These are phyloP conservation scores for Apotomis capreana DNA, from an alignment of 2,888 invertebrate genomes.

Conservation along the genomic window DNA sequence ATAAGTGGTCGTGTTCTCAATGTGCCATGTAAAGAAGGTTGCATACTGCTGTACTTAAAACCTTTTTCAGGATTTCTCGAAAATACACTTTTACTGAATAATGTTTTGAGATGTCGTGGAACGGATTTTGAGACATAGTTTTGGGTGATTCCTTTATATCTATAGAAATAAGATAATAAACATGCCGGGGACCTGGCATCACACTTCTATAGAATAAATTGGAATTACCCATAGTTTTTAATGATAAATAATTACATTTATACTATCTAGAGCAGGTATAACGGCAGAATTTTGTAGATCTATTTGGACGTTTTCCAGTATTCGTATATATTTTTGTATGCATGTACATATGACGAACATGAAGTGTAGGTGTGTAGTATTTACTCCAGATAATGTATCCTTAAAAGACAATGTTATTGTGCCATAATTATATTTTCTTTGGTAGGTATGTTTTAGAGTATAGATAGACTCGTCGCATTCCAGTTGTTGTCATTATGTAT, in stretches of 20 bases:
- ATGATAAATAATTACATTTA: slow-evolving; percentile 4
- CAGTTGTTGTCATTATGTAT: slow-evolving; percentile 46
- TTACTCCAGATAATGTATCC: slow-evolving; percentile 18
- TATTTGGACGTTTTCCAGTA: slow-evolving; percentile 46
- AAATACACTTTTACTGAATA: slow-evolving; percentile 39
- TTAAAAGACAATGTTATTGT: slow-evolving; percentile 48
- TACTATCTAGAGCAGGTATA: neutral
- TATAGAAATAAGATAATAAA: neutral
- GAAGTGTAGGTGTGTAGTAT: slow-evolving; percentile 43
- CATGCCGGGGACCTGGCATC: neutral
- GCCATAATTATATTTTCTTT: slow-evolving; percentile 53
- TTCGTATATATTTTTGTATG: slow-evolving; percentile 69
- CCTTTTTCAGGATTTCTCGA: slow-evolving; percentile 56
- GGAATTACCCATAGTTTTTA: neutral
- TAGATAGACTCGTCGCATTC: slow-evolving; percentile 60
- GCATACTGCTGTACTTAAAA: slow-evolving; percentile 55
- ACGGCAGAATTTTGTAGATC: neutral
- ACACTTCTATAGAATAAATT: neutral
- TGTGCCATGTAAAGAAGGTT: slow-evolving; percentile 61
- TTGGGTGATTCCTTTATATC: neutral
- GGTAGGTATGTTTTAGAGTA: slow-evolving; percentile 43
- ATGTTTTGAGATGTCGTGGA: slow-evolving; percentile 46
- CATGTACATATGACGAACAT: slow-evolving; percentile 54
- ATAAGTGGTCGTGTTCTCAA: slow-evolving; percentile 68
- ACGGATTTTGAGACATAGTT: slow-evolving; percentile 45